Base-by-base conservation (phyloP, 2,888 invertebrate genomes). In the Drosophila mettleri region DNA sequence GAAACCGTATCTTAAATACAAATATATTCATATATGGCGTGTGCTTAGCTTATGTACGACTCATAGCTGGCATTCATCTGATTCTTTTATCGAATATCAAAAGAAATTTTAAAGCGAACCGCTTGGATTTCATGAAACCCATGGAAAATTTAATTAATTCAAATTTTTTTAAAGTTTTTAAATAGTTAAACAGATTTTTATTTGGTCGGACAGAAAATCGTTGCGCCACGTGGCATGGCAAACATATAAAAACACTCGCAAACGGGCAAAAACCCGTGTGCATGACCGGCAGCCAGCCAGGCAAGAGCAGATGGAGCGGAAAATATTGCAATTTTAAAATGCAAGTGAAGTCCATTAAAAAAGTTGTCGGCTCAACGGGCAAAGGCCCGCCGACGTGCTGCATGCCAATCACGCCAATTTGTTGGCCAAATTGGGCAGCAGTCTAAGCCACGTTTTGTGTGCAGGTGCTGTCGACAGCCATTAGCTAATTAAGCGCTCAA, bases 361-460 rank as follows among this genome's bases (percentile, higher is more conserved):
- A 65, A 33, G 27, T 27, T 24, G 20, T 16, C 20, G 16, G 57
- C 68, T 48, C 53, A 60, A 70, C 66, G 70, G 63, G 38, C 22
- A 64, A 57, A 67, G 57, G 39, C 38, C 48, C 29, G 46, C 48
- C 55, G 58, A 54, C 58, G 54, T 41, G 46, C 53, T 57, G 73
- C 77, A 71, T 69, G 74, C 63, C 86, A 80, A 82, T 82, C 72
- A 75, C 66, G 46, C 29, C 72, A 82, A 79, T 72, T 85, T 78
- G 49, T 45, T 43, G 65, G 45, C 46, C 27, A 78, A 82, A 75
- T 70, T 73, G 69, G 66, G 77, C 69, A 60, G 52, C 55, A 59
- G 20, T 63, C 64, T 69, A 72, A 67, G 71, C 69, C 53, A 58
- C 34, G 49, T 67, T 86, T 69, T 70, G 78, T 80, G 78, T 55